Evolutionary conservation across 2,797 vertebrate genomes (phyloP), one percentile per base, ranked within the genome.

Genomic region (Oreonectes daqikongensis): DNA sequence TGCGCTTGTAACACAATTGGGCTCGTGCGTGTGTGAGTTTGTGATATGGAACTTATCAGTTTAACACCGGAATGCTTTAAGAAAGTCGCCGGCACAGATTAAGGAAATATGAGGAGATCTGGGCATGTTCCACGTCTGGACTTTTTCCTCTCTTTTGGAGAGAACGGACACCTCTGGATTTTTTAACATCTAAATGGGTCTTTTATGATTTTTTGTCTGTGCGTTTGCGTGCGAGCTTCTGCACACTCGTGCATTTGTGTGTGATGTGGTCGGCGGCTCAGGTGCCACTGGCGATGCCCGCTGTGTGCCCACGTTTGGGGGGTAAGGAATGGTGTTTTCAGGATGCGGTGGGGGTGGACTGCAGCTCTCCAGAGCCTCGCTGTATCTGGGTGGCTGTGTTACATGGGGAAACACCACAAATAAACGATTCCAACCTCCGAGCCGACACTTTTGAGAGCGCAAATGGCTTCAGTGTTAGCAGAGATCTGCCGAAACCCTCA

Each of bases 331-430:
- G 96, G 95, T 89, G 90, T 75, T 94, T 94, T 86, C 95, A 95
- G 86, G 92, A 93, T 24, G 92, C 93, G 5, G 93, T 98, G 55
- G 96, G 96, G 50, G 95, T 98, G 85, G 96, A 98, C 87, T 98
- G 96, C 90, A 97, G 96, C 84, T 88, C 92, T 73, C 95, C 96
- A 0, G 96, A 98, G 81, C 96, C 96, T 1, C 94, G 96, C 85
- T 98, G 96, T 86, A 93, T 98, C 85, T 98, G 95, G 96, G 86
- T 98, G 85, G 95, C 95, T 8, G 95, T 91, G 84, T 92, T 95
- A 48, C 86, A 88, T 9, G 89, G 92, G 0, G 82, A 89, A 68
- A 42, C 85, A 0, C 72, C 79, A 74, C 75, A 85, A 30, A 20
- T 77, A 14, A 48, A 67, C 22, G 59, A 71, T 12, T 22, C 82